These are phyloP conservation scores for Lobophora halterata DNA, from an alignment of 2,888 invertebrate species.

Conservation along the genomic window DNA sequence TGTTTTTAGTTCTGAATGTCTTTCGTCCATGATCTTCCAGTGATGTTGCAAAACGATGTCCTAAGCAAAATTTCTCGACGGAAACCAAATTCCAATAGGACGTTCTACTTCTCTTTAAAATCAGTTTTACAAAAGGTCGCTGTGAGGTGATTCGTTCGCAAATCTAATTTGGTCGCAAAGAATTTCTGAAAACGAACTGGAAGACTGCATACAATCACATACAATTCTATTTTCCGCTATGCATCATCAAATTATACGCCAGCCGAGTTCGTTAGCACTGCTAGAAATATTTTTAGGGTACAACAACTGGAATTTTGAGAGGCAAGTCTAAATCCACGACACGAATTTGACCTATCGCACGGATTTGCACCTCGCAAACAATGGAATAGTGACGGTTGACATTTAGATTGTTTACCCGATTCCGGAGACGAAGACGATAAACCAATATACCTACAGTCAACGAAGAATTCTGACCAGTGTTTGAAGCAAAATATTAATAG, in stretches of 20 bases:
- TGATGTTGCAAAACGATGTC: constrained; percentile 12
- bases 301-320: constrained; percentile 17
- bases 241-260: constrained; percentile 34
- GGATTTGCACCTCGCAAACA: not conserved
- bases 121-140: constrained; percentile 24
- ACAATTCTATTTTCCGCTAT: constrained; percentile 33
- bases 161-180: constrained; percentile 29
- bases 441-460: too few species aligned
- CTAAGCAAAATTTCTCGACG: constrained; percentile 10
- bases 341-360: constrained; percentile 23
- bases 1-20: constrained; percentile 6
- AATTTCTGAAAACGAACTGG: constrained; percentile 28
- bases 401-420: constrained; percentile 18
- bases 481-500: too few species aligned
- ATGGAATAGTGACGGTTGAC: constrained; percentile 12
- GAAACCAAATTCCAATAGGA: constrained; percentile 9
- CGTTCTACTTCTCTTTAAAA: constrained; percentile 17
- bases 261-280: constrained; percentile 31
- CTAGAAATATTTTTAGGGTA: constrained; percentile 21
- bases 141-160: constrained; percentile 22
- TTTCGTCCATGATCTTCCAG: constrained; percentile 12
- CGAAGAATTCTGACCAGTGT: too few species aligned
- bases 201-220: constrained; percentile 30
- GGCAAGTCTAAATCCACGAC: constrained; percentile 7
- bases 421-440: not conserved